Conservation (phyloP, 2,888 invertebrate species). For the Erebia ligea region DNA sequence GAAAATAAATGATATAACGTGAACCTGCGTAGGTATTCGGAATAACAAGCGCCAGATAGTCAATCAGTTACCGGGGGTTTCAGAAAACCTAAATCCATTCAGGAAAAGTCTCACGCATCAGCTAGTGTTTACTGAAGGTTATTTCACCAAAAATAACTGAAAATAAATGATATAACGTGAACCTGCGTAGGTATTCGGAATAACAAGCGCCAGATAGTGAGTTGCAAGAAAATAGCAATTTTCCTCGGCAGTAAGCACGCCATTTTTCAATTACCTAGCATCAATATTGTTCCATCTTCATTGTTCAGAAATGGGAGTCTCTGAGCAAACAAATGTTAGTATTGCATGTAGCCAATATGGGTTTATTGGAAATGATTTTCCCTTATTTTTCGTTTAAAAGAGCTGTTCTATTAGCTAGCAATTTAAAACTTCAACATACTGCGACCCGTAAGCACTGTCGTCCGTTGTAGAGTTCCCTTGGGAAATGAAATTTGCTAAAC, state of each 20-base stretch:
- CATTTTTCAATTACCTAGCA: constrained; percentile 80
- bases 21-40: constrained; percentile 28
- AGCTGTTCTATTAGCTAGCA: neutral
- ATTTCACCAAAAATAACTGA: neutral
- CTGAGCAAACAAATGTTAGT: constrained; percentile 26
- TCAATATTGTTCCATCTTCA: constrained; percentile 80
- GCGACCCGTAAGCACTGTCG: neutral
- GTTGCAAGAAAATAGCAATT: constrained; percentile 74
- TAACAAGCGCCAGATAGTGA: constrained; percentile 50
- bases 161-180: constrained; percentile 20
- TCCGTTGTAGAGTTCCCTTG: neutral
- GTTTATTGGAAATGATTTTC: constrained; percentile 22
- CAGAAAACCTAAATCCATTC: too few relatives aligned
- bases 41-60: constrained; percentile 47
- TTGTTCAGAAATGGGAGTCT: constrained; percentile 60
- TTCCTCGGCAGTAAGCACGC: constrained; percentile 73
- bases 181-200: constrained; percentile 28
- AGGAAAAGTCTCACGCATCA: too few relatives aligned
- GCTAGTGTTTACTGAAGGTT: neutral
- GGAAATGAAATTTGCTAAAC: neutral
- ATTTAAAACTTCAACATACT: constrained; percentile 2
- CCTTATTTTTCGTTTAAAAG: constrained; percentile 7
- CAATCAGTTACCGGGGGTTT: too few relatives aligned
- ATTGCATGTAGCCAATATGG: constrained; percentile 24
- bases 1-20: constrained; percentile 18